Base-by-base conservation (phyloP, 2,113 vertebrate species). In the Rhabdomys dilectus region DNA sequence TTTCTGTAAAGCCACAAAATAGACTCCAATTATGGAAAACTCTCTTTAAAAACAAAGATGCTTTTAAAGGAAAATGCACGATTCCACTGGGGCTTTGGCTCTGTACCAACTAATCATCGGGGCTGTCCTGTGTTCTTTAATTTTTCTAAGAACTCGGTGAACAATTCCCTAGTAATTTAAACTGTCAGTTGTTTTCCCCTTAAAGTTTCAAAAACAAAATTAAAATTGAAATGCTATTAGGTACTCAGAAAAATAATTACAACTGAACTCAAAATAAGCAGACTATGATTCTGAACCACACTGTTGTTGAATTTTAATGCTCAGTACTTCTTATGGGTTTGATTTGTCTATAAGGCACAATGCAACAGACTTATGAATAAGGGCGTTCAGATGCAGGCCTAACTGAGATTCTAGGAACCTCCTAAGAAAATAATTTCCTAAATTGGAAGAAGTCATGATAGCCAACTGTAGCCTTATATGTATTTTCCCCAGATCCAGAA, bases 1-100 rank as follows among this genome's bases (percentile, higher is more conserved):
- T 68, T 96, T 68, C 89, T 62, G 76, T 81, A 93, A 96, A 91
- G 73, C 58, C 80, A 76, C 78, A 60, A 88, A 88, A 78, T 60
- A n/a, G 36, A 78, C 84, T 93, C 84, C 34, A 68, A 66, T 80
- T 89, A 91, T 68, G 68, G 68, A 92, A 97, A 78, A 73, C 53
- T 76, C 72, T 58, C 78, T 94, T 93, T 68, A 91, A 95, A 96
- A 60, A 92, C 62, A 60, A 45, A 96, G 78, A 68, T 72, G 53
- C 48, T 92, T 91, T 91, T 80, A 72, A 21, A 66, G 36, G 87
- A 60, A 72, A 95, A 77, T 85, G 17, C 82, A 42, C 22, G 48
- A 77, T 72, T 92, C 51, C 73, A 58, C 3, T 6, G 7, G 70
- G 60, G 31, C 53, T 87, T 90, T 85, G 64, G 80, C 31, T 62